These are phyloP conservation scores for Drosophila neocordata DNA, from an alignment of 1,140 invertebrate species.

Conservation along the genomic window DNA sequence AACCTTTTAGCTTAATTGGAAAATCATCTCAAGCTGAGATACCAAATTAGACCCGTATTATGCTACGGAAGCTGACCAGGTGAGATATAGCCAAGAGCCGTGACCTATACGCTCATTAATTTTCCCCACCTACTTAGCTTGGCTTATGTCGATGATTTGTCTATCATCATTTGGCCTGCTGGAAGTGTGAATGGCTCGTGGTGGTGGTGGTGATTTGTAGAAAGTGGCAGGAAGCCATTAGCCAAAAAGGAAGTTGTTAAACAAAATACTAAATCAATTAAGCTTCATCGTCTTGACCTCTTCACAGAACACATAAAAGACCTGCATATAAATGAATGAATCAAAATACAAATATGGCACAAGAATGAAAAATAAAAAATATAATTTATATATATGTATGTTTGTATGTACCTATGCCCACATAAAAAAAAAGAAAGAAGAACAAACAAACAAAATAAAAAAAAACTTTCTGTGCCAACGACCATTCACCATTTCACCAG, in stretches of 20 bases:
- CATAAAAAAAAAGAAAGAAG: conserved; percentile 35
- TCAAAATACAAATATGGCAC: conserved; percentile 62
- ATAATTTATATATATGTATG: conserved; percentile 37
- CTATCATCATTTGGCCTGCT: conserved; percentile 31
- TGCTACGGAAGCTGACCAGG: conserved; percentile 52
- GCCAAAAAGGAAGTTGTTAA: conserved; percentile 47
- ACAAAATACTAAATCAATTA: conserved; percentile 30
- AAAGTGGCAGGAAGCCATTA: conserved; percentile 59
- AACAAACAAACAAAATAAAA: no score
- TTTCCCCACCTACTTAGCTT: conserved; percentile 23
- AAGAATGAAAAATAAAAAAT: conserved; percentile 16
- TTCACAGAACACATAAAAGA: conserved; percentile 20
- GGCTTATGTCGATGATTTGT: conserved; percentile 54
- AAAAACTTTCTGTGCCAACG: conserved; percentile 56
- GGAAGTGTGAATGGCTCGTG: conserved; percentile 45
- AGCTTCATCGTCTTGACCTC: background rate
- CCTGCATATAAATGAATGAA: conserved; percentile 69
- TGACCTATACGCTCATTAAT: conserved; percentile 65
- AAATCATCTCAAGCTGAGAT: conserved; percentile 42
- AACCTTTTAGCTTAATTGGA: conserved; percentile 52
- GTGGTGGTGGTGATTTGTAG: conserved; percentile 31
- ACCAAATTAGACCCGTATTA: conserved; percentile 49
- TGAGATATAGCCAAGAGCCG: conserved; percentile 52
- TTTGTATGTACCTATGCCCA: conserved; percentile 22
- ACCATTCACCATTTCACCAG: conserved; percentile 33